Conservation (phyloP, 2,113 vertebrate genomes). For the Psophia crepitans region DNA sequence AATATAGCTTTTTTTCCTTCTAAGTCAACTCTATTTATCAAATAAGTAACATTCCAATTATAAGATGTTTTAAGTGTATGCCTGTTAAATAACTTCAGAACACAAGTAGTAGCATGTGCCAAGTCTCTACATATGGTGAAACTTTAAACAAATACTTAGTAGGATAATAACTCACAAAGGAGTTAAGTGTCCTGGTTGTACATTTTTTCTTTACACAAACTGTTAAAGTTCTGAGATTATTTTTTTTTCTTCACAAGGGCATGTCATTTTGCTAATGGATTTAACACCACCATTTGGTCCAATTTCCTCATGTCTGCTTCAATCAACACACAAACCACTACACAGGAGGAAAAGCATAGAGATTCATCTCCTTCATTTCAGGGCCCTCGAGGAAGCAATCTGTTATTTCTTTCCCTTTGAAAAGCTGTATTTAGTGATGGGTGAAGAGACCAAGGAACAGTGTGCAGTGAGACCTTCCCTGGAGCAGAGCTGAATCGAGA, state of each 20-base stretch:
- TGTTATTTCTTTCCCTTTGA: slow-evolving; percentile 20
- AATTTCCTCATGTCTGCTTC: slow-evolving; percentile 73
- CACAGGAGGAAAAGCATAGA: not conserved
- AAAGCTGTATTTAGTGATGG: slow-evolving; percentile 9
- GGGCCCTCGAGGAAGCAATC: slow-evolving; percentile 6
- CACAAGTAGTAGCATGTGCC: slow-evolving; percentile 3
- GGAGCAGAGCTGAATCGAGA: not conserved
- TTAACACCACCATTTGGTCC: slow-evolving; percentile 73
- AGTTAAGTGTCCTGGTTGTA: slow-evolving; percentile 58
- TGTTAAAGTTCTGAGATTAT: slow-evolving; percentile 53
- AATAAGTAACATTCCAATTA: slow-evolving; percentile 10
- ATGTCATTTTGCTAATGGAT: slow-evolving; percentile 70
- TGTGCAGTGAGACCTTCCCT: not conserved
- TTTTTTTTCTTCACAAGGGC: slow-evolving; percentile 50
- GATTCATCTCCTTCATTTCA: slow-evolving; percentile 45
- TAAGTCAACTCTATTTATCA: not conserved
- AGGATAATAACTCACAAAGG: slow-evolving; percentile 56
- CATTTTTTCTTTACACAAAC: slow-evolving; percentile 53
- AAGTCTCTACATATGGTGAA: slow-evolving; percentile 62
- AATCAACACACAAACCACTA: slow-evolving; percentile 53
- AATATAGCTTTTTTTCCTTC: not conserved
- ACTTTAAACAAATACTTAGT: slow-evolving; percentile 67
- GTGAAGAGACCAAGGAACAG: not conserved
- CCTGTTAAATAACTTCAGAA: slow-evolving; percentile 67
- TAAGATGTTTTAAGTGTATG: slow-evolving; percentile 21